Evolutionary conservation across 2,113 vertebrate species (phyloP), one percentile per base, ranked within the genome.

Genomic region (Thermophis baileyi): DNA sequence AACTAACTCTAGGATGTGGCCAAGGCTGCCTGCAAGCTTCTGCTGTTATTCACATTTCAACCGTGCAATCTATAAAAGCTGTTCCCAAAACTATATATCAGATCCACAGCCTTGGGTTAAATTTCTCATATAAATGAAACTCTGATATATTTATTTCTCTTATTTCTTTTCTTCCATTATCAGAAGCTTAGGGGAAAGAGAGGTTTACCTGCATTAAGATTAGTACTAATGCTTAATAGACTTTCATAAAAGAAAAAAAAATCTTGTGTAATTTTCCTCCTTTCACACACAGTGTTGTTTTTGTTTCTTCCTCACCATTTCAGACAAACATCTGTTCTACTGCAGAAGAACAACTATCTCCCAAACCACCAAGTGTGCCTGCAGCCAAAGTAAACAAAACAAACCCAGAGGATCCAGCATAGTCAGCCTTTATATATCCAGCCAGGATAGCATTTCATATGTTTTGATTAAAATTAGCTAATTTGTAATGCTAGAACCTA

Each of bases 391-490:
- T 98, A 98, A 99, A 99, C 99, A 99, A 98, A 98, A 98, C 97
- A 96, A 98, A 98, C 97, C 98, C 98, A 98, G 97, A 98, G 98
- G 98, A 98, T 98, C 94, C 97, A 98, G 98, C 98, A 98, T 98
- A 98, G 98, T 98, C 98, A 98, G 98, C 98, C 98, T 98, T 99
- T 98, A 98, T 99, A 99, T 98, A 99, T 98, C 98, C 98, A 99
- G 98, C 97, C 94, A 96, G 99, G 98, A 98, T 99, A 98, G 98
- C 97, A 97, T 99, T 99, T 99, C 99, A 98, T 98, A 97, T 99
- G 98, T 99, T 99, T 99, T 99, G 98, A 99, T 99, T 99, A 99
- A 99, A 99, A 99, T 99, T 98, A 99, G 98, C 99, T 98, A 99
- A 99, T 98, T 99, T 99, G 99, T 98, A 99, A 99, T 98, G 96